These are phyloP conservation scores for Muscina levida DNA, from an alignment of 2,888 invertebrate genomes.

Conservation along the genomic window DNA sequence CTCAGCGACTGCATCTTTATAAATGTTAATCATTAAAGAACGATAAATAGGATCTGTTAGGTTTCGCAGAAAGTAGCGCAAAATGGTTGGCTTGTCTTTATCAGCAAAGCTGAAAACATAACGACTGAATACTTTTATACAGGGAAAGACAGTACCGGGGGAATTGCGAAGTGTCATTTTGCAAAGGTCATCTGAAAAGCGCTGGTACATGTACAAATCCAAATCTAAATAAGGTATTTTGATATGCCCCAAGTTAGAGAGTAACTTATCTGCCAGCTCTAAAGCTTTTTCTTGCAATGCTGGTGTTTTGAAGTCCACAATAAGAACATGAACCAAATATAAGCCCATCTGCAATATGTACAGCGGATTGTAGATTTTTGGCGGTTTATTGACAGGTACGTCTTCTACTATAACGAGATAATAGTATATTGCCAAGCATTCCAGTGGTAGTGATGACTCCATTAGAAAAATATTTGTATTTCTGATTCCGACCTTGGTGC, in stretches of 20 bases:
- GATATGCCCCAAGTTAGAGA: conserved; percentile 65
- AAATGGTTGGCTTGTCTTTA: conserved; percentile 86
- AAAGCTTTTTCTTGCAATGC: conserved; percentile 73
- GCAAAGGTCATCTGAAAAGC: conserved; percentile 83
- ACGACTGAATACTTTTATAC: conserved; percentile 82
- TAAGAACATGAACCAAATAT: conserved; percentile 81
- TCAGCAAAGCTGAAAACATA: conserved; percentile 86
- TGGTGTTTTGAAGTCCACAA: conserved; percentile 71
- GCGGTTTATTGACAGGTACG: conserved; percentile 76
- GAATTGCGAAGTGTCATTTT: conserved; percentile 80
- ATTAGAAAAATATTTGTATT: conserved; percentile 81
- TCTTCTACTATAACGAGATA: conserved; percentile 86
- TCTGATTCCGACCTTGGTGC: conserved; percentile 68
- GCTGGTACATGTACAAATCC: conserved; percentile 83
- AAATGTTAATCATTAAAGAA: conserved; percentile 86
- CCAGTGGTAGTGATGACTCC: conserved; percentile 82
- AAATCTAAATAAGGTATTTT: conserved; percentile 81
- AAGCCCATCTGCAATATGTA: conserved; percentile 85
- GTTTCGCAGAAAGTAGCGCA: conserved; percentile 84
- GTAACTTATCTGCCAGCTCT: conserved; percentile 69
- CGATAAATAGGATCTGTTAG: conserved; percentile 87
- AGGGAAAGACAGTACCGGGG: too few relatives aligned
- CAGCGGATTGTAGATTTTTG: conserved; percentile 74
- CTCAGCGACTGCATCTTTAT: conserved; percentile 86
- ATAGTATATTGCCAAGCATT: conserved; percentile 86